Percentiles rank a stretch among this genome's conserved stretches.
Conservation (phyloP, 2,888 invertebrate species). For the Agonopterix alstromeriana region DNA sequence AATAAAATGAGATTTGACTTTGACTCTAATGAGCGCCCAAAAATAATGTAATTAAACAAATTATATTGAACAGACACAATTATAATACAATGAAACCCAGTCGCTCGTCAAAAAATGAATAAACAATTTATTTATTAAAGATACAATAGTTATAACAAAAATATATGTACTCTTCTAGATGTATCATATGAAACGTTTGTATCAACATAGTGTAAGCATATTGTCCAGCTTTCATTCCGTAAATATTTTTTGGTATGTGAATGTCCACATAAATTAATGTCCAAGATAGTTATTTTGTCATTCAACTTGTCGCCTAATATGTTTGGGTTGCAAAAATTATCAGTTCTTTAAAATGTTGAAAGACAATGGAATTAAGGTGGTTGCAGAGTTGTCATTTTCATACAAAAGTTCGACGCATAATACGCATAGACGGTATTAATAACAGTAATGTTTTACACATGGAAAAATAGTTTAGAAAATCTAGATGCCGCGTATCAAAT, state of each 20-base stretch:
- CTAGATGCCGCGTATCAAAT: no score
- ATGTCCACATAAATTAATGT: conserved; percentile 52
- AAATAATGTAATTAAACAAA: conserved; percentile 6
- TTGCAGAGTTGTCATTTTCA: no score
- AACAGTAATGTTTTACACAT: no score
- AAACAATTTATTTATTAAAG: conserved; percentile 57
- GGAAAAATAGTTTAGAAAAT: no score
- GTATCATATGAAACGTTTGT: conserved; percentile 26
- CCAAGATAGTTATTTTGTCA: conserved; percentile 50
- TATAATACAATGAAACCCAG: conserved; percentile 55
- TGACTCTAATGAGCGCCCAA: conserved; percentile 14
- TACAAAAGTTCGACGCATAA: no score
- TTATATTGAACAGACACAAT: conserved; percentile 10
- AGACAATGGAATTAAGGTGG: no score
- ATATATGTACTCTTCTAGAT: conserved; percentile 53
- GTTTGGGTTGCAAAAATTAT: no score
- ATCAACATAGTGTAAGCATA: conserved; percentile 26
- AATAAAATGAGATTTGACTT: conserved; percentile 24
- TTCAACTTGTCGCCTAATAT: conserved; percentile 12
- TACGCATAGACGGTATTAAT: no score
- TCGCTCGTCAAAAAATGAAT: conserved; percentile 57
- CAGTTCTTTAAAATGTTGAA: no score
- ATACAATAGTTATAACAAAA: conserved; percentile 58
- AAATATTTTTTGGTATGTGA: conserved; percentile 61
- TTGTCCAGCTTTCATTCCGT: conserved; percentile 34